These are phyloP conservation scores for Melierax canorus DNA, from an alignment of 2,113 vertebrate species.

Conservation along the genomic window DNA sequence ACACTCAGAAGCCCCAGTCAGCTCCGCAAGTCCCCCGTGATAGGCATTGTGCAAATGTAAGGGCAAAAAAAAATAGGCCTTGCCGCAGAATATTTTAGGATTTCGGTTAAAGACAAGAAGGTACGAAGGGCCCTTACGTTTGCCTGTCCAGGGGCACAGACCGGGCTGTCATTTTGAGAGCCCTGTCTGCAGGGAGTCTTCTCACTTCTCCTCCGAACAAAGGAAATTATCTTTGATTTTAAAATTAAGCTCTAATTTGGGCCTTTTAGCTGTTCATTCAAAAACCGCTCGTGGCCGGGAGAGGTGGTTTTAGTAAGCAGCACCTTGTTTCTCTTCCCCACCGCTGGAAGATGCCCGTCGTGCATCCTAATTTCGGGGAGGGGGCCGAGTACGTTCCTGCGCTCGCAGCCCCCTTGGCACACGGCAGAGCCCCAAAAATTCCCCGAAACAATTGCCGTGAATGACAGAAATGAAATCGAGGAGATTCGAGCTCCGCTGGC, in stretches of 20 bases:
- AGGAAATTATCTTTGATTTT: neutral
- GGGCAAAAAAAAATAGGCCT: neutral
- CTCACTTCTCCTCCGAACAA: neutral
- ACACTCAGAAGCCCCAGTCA: constrained; percentile 25
- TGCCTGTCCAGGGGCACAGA: neutral
- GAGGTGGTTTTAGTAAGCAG: neutral
- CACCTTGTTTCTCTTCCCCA: neutral
- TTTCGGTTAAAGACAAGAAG: neutral
- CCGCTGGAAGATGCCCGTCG: fast-evolving
- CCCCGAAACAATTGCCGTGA: neutral
- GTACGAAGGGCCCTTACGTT: neutral
- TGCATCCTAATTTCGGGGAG: fast-evolving
- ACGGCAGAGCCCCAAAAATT: neutral
- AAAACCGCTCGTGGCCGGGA: fast-evolving
- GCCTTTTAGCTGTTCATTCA: neutral
- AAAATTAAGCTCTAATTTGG: neutral
- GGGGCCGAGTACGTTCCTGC: neutral
- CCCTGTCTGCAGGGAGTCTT: neutral
- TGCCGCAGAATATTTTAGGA: neutral
- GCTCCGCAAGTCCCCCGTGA: neutral
- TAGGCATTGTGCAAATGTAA: neutral
- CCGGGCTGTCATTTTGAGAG: neutral
- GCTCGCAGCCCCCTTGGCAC: fast-evolving
- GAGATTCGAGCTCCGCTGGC: constrained; percentile 42
- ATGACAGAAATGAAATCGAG: constrained; percentile 44